These are phyloP conservation scores for Delphinapterus leucas DNA, from an alignment of 2,113 vertebrate species.

Conservation along the genomic window DNA sequence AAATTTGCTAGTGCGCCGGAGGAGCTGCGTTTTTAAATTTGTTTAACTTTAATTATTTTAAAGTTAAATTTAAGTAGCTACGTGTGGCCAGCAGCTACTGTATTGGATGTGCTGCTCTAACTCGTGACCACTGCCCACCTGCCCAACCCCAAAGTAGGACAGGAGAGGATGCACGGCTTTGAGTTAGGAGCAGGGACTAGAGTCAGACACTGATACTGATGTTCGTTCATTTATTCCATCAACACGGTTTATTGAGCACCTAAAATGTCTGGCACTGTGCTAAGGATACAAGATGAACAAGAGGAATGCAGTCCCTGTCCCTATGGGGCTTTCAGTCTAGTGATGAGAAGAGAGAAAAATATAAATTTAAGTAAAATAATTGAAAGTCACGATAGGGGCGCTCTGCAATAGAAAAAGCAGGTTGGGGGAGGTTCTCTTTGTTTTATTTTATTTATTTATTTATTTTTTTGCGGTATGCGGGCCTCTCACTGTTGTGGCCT, in stretches of 20 bases:
- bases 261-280: background rate
- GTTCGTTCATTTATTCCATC: background rate
- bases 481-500: too few relatives aligned
- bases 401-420: background rate
- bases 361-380: background rate
- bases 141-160: rapidly evolving
- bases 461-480: rapidly evolving
- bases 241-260: background rate
- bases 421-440: background rate
- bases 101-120: background rate
- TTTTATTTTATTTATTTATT: too few relatives aligned
- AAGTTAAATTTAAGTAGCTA: background rate
- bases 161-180: background rate
- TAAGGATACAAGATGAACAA: background rate
- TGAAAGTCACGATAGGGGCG: background rate
- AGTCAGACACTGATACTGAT: background rate
- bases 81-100: background rate
- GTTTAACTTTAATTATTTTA: background rate
- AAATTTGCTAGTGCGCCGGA: background rate
- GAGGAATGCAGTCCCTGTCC: background rate
- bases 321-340: background rate
- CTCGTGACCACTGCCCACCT: background rate
- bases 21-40: background rate
- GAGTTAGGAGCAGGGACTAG: too few relatives aligned
- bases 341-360: background rate